A percentile compares a stretch with the other conserved stretches of the same genome.
Conservation (phyloP, 1,140 invertebrate genomes). For the Trypoxylus dichotomus region DNA sequence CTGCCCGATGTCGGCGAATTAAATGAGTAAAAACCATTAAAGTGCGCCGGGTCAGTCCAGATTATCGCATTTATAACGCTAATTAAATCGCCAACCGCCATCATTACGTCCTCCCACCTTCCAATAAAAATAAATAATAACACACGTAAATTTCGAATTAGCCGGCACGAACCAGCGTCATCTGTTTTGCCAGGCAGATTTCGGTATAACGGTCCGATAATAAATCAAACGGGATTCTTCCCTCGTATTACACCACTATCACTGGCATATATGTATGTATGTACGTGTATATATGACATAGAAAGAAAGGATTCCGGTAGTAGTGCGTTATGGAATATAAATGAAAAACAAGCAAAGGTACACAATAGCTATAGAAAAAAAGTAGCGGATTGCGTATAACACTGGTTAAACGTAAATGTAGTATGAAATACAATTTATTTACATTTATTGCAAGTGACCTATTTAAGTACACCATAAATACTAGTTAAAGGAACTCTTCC, state of each 20-base stretch:
- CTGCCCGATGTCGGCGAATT: background rate
- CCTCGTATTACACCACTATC: background rate
- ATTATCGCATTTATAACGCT: constrained; percentile 12
- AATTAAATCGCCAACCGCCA: constrained; percentile 16
- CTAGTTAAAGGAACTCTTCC: no score
- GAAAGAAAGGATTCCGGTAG: background rate
- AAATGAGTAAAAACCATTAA: constrained; percentile 18
- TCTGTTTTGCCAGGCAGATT: constrained; percentile 10
- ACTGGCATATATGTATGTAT: background rate
- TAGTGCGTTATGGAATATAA: background rate
- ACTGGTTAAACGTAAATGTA: no score
- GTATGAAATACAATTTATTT: no score
- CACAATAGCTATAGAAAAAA: background rate
- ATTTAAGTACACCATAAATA: no score
- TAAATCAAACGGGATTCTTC: constrained; percentile 19
- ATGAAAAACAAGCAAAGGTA: background rate
- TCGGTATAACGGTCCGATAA: constrained; percentile 20
- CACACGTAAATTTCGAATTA: constrained; percentile 20
- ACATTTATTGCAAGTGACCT: no score
- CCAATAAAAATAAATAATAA: constrained; percentile 26
- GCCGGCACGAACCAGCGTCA: constrained; percentile 9
- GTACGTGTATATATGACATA: background rate
- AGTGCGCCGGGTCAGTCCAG: background rate
- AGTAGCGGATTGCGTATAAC: background rate
- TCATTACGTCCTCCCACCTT: constrained; percentile 12